phyloP scores from a whole-genome alignment of 2,113 vertebrate genomes.

The Zosterops borbonicus region DNA sequence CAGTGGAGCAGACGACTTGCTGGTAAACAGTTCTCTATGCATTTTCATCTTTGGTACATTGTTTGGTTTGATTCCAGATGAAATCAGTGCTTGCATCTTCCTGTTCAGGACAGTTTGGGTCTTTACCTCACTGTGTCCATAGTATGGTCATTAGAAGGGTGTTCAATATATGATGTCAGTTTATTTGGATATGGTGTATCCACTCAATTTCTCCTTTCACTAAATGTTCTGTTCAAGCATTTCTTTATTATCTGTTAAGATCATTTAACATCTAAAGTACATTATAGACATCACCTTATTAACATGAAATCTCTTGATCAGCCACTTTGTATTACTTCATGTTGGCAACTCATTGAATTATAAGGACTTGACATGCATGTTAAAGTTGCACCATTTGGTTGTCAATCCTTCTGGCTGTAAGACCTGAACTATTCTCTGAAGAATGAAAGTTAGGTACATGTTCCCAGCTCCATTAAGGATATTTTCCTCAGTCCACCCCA shows the following conservation, averaged over 20 bases:
- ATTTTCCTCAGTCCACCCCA: not conserved
- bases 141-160: not conserved
- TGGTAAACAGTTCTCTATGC: not conserved
- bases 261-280: not conserved
- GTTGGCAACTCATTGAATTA: not conserved
- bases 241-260: not conserved
- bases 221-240: not conserved
- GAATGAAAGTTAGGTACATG: accelerated
- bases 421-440: not conserved
- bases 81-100: not conserved
- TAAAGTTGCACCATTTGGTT: not conserved
- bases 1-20: not conserved
- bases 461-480: not conserved
- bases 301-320: not conserved
- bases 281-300: not conserved
- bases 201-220: not conserved
- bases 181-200: not conserved
- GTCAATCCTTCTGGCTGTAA: not conserved
- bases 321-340: not conserved
- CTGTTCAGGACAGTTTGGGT: not conserved
- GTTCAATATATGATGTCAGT: not conserved
- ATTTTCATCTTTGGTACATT: not conserved
- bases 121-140: not conserved
- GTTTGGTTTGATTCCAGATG: not conserved
- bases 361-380: not conserved